A percentile compares a stretch with the other conserved stretches of the same genome.
Evolutionary conservation across 2,888 invertebrate species (phyloP).

Genomic region (Tipula lateralis): DNA sequence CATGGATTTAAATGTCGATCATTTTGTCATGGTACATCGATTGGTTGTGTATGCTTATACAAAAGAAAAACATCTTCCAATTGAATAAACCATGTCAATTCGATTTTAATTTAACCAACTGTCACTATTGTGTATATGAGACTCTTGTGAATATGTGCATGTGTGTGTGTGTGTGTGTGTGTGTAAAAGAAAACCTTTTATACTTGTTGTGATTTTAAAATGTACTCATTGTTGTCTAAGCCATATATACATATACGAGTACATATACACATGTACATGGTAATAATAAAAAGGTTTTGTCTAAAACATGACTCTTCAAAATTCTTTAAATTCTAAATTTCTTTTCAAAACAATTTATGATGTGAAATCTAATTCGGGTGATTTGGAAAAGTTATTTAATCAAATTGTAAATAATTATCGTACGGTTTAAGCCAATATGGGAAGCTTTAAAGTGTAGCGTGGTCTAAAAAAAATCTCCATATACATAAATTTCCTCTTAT

Average conservation of each 20-base stretch:
- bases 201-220: constrained; percentile 9
- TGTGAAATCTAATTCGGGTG: not conserved
- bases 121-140: not conserved
- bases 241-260: not conserved
- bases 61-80: not conserved
- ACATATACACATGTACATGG: not conserved
- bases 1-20: not conserved
- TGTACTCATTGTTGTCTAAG: not conserved
- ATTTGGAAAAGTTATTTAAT: not conserved
- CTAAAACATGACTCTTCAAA: constrained; percentile 14
- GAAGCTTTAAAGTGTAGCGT: not conserved
- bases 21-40: constrained; percentile 11
- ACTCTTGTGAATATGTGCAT: no score
- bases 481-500: not conserved
- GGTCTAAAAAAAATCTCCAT: not conserved
- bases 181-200: not conserved
- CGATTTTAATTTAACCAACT: not conserved
- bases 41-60: not conserved
- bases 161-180: not conserved
- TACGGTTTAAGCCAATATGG: no score
- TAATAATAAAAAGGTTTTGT: not conserved
- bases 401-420: not conserved
- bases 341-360: not conserved
- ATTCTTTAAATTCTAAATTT: constrained; percentile 11
- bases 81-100: not conserved